A percentile compares a stretch with the other conserved stretches of the same genome.
These are phyloP conservation scores for Stegophylla sp. DNA, from an alignment of 2,888 invertebrate species.

Conservation along the genomic window DNA sequence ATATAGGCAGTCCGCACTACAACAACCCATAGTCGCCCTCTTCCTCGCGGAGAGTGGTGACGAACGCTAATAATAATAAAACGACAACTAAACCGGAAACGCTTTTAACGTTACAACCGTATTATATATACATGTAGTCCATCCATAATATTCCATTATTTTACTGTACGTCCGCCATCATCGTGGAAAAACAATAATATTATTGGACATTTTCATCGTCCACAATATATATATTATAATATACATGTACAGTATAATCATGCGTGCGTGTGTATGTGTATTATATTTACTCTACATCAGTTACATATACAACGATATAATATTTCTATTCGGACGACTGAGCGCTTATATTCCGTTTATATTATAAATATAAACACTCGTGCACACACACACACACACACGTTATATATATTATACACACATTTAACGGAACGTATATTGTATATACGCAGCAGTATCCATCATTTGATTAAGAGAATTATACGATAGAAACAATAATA, in stretches of 20 bases:
- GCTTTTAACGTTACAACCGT: conserved; percentile 20
- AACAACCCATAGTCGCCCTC: background rate
- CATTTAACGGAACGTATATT: too few relatives aligned
- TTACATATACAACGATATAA: too few relatives aligned
- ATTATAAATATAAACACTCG: too few relatives aligned
- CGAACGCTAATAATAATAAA: conserved; percentile 1
- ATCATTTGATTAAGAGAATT: too few relatives aligned
- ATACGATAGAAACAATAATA: too few relatives aligned
- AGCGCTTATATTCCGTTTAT: too few relatives aligned
- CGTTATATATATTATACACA: too few relatives aligned
- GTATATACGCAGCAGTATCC: too few relatives aligned
- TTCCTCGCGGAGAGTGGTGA: background rate
- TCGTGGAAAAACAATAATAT: conserved; percentile 28
- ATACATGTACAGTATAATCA: background rate
- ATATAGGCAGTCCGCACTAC: too few relatives aligned
- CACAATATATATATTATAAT: background rate
- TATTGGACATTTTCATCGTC: background rate
- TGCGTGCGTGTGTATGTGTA: background rate
- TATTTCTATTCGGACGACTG: too few relatives aligned
- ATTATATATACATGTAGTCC: background rate
- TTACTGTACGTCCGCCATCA: background rate
- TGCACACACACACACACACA: too few relatives aligned
- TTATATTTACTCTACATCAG: too few relatives aligned
- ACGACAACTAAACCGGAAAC: conserved; percentile 10
- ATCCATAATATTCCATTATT: background rate